Base-by-base conservation (phyloP, 2,888 invertebrate species). In the Diarsia brunnea region DNA sequence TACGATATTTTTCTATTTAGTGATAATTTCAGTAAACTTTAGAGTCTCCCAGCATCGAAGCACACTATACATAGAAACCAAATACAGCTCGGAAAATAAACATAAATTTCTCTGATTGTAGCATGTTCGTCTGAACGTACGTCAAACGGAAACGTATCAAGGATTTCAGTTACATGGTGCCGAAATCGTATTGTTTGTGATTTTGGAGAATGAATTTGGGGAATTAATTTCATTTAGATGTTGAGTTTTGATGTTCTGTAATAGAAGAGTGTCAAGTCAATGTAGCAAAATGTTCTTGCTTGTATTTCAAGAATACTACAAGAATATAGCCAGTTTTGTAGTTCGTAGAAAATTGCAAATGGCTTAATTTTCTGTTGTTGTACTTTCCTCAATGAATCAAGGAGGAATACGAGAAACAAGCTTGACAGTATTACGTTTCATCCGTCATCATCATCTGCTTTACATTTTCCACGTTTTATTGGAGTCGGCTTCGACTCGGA, bases 81-180 rank as follows among this genome's bases (percentile, higher is more conserved):
- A 24, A 45, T 75, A 24, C 21, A 45, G 16, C 71, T 60, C 7
- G 1, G 43, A 60, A 70, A 79, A 31, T 24, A 14, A 60, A 38
- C 31, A 24, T 0, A 12, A 51, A n/a, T n/a, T n/a, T 79, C 21
- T 72, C 60, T 71, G 60, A 79, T 79, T 60, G 43, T n/a, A 31
- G 21, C 71, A 14, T 45, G 73, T 45, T 72, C 51, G 24, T 51
- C 60, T 72, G 72, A 79, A 72, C 31, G 72, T 10, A 43, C 58
- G 24, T 60, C 60, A 21, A 61, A 79, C 79, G 51, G 73, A 72
- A 75, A 79, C 79, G 60, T 49, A 79, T 31, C 79, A n/a, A 79
- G 60, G 45, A 60, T 72, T 76, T 60, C 45, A 45, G 72, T 72
- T 72, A 51, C 24, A 79, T 45, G 49, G 21, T 3, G 12, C 43